Base-by-base conservation (phyloP, 2,113 vertebrate species). In the Alaudala cheleensis region DNA sequence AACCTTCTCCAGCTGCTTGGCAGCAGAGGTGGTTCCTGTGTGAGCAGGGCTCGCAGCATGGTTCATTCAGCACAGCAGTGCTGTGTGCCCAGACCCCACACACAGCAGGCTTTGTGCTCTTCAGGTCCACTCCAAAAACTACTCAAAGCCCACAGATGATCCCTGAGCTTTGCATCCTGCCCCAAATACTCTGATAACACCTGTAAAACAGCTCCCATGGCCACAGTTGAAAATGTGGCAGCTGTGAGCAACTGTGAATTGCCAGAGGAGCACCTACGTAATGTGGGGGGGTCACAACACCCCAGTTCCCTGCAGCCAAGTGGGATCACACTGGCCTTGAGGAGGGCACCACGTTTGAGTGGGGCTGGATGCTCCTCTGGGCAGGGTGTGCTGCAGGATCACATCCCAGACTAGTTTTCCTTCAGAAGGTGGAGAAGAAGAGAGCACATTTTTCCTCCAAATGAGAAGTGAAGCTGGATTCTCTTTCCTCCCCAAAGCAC, bases 121-220 rank as follows among this genome's bases (percentile, higher is more conserved):
- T 42, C 21, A 50, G 24, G 14, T 69, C 71, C 57, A 37, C 53
- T 69, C 3, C 0, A n/a, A 69, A 73, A 70, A 40, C 39, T 29
- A 1, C 67, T 42, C 4, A 2, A 34, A 70, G 72, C 22, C 67
- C 6, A 22, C 8, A 5, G 40, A 49, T 51, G n/a, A 47, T 70
- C 60, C 53, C 64, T 15, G 67, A 65, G 60, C 33, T 86, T 84
- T 78, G 56, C n/a, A 65, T 64, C 49, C 0, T 0, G 40, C 61
- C 40, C 74, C 49, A 62, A 39, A 67, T 28, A 11, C 31, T 71
- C 53, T 25, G 19, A 34, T n/a, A 25, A 33, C 22, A 7, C 60
- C 56, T 42, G 18, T 15, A 53, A 34, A 53, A 31, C 10, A 29
- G 33, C 65, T 74, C 0, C 0, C 0, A 1, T 1, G 1, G 73